These are phyloP conservation scores for Apis florea DNA, from an alignment of 1,140 invertebrate species.

Conservation along the genomic window DNA sequence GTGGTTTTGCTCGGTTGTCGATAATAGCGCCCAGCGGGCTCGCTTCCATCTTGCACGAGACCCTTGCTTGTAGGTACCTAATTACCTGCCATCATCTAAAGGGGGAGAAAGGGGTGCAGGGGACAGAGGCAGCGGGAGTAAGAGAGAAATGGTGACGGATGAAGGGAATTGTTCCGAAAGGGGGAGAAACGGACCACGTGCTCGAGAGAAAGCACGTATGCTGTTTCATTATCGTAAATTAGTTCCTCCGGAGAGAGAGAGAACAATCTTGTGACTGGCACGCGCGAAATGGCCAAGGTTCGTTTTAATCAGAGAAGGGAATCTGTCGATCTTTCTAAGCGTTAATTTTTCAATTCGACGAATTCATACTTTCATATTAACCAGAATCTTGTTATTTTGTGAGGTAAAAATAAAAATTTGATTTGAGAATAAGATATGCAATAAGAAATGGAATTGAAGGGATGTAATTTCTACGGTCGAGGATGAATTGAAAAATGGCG, in stretches of 20 bases:
- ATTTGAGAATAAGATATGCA: no score
- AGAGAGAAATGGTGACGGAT: slow-evolving; percentile 10
- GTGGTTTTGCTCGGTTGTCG: slow-evolving; percentile 44
- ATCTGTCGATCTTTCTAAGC: neutral
- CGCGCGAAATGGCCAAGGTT: slow-evolving; percentile 12
- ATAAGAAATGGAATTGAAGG: no score
- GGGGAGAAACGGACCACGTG: slow-evolving; percentile 29
- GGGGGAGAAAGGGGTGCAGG: slow-evolving; percentile 1
- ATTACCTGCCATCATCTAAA: slow-evolving; percentile 39
- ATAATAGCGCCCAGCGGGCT: slow-evolving; percentile 53
- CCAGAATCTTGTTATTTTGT: no score
- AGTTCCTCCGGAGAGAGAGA: slow-evolving; percentile 13
- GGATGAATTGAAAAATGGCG: no score
- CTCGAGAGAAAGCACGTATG: slow-evolving; percentile 39
- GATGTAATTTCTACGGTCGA: no score
- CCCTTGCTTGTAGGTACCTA: slow-evolving; percentile 31
- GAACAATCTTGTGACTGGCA: slow-evolving; percentile 13
- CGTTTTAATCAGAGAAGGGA: neutral
- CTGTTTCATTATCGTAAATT: slow-evolving; percentile 55
- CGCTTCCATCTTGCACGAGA: slow-evolving; percentile 51
- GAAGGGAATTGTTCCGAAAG: slow-evolving; percentile 21
- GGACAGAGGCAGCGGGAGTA: slow-evolving; percentile 4
- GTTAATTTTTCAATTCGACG: neutral
- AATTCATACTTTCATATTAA: no score
- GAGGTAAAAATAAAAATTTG: no score